Conservation (phyloP, 2,113 vertebrate species). For the Tretioscincus oriximinensis region DNA sequence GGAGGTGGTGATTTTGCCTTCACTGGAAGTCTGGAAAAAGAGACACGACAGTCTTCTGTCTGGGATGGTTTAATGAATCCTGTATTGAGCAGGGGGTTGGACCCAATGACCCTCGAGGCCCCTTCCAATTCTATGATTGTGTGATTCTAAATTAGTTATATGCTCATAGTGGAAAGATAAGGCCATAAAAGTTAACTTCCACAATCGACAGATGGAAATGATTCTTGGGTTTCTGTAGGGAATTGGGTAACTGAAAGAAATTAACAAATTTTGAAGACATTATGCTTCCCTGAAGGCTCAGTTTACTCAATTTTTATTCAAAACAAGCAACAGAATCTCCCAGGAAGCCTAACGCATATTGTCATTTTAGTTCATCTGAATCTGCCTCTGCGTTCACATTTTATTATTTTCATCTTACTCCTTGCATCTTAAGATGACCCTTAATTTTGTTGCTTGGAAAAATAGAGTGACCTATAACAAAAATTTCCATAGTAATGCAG, state of each 20-base stretch:
- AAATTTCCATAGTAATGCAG: neutral
- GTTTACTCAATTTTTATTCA: neutral
- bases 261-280: neutral
- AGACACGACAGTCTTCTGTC: too few relatives aligned
- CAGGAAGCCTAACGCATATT: neutral
- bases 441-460: constrained; percentile 4
- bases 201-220: neutral
- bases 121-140: too few relatives aligned
- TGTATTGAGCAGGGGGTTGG: too few relatives aligned
- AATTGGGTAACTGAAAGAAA: neutral
- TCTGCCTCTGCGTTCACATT: neutral
- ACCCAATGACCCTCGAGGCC: too few relatives aligned
- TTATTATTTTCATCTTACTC: neutral
- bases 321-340: neutral
- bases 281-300: neutral
- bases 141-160: too few relatives aligned
- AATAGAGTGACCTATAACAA: neutral
- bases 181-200: too few relatives aligned
- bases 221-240: neutral
- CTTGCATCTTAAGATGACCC: neutral
- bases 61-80: too few relatives aligned
- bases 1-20: too few relatives aligned
- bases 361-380: neutral
- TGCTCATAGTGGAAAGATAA: too few relatives aligned
- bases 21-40: too few relatives aligned